These are phyloP conservation scores for Phengaris alcon DNA, from an alignment of 2,888 invertebrate genomes.

Conservation along the genomic window DNA sequence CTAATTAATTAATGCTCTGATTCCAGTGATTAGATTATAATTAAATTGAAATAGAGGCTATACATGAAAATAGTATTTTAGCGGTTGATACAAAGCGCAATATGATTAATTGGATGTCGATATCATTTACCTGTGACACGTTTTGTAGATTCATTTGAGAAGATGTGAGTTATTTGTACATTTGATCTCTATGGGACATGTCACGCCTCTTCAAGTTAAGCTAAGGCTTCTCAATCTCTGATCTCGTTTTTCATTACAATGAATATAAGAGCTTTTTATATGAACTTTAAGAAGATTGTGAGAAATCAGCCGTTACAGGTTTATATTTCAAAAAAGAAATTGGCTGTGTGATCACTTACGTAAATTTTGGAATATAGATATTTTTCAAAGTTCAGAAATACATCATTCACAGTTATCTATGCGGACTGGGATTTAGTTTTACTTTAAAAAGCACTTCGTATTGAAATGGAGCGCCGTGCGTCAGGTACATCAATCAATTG, in stretches of 20 bases:
- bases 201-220: too few species aligned
- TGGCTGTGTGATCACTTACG: too few species aligned
- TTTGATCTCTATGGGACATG: neutral
- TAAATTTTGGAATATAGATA: too few species aligned
- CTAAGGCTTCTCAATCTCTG: too few species aligned
- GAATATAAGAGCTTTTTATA: too few species aligned
- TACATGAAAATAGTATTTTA: neutral
- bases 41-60: neutral
- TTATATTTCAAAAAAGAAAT: neutral
- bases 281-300: too few species aligned
- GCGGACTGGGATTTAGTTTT: neutral
- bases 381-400: neutral
- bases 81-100: constrained; percentile 15
- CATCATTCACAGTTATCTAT: neutral
- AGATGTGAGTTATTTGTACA: constrained; percentile 13
- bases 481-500: constrained; percentile 1
- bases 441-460: neutral
- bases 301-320: too few species aligned
- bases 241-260: too few species aligned
- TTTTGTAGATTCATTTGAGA: constrained; percentile 24
- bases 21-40: neutral
- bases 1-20: neutral
- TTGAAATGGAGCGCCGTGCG: neutral
- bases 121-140: neutral
- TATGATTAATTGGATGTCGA: constrained; percentile 14